A percentile compares a stretch with the other conserved stretches of the same genome.
phyloP scores from a whole-genome alignment of 2,797 vertebrate genomes.

The Podarcis siculus region DNA sequence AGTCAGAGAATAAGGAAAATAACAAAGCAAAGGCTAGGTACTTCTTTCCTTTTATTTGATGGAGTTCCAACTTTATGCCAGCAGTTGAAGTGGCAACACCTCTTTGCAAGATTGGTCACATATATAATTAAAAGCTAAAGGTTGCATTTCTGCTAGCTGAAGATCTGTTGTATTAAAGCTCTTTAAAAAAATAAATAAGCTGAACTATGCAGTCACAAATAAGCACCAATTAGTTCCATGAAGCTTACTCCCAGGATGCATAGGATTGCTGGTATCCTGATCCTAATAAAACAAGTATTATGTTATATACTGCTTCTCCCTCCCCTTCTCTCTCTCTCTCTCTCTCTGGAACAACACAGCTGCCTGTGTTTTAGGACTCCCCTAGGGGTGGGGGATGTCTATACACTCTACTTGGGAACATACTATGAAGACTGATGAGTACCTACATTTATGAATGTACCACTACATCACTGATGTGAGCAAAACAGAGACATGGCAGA shows the following conservation, averaged over 20 bases:
- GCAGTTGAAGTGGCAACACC: background rate
- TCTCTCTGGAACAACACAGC: too few species aligned
- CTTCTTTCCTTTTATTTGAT: background rate
- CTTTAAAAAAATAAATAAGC: too few species aligned
- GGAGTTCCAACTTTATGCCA: background rate
- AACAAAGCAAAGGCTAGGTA: too few species aligned
- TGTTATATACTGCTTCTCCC: too few species aligned
- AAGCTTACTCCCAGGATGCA: background rate
- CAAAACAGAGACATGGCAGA: background rate
- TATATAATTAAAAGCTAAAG: background rate
- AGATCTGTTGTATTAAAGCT: background rate
- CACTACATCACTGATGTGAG: background rate
- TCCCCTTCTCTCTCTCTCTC: too few species aligned
- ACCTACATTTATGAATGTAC: background rate
- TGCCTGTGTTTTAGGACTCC: too few species aligned
- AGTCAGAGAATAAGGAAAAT: background rate
- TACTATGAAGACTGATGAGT: too few species aligned
- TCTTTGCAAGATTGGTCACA: background rate
- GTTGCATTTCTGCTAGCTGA: background rate
- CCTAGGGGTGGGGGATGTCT: too few species aligned
- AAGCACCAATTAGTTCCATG: too few species aligned
- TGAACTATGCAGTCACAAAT: too few species aligned
- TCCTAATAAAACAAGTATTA: background rate
- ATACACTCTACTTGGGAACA: too few species aligned
- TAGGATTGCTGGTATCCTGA: background rate